A percentile compares a stretch with the other conserved stretches of the same genome.
These are phyloP conservation scores for Entomobrya multifasciata DNA, from an alignment of 2,888 invertebrate species.

Conservation along the genomic window DNA sequence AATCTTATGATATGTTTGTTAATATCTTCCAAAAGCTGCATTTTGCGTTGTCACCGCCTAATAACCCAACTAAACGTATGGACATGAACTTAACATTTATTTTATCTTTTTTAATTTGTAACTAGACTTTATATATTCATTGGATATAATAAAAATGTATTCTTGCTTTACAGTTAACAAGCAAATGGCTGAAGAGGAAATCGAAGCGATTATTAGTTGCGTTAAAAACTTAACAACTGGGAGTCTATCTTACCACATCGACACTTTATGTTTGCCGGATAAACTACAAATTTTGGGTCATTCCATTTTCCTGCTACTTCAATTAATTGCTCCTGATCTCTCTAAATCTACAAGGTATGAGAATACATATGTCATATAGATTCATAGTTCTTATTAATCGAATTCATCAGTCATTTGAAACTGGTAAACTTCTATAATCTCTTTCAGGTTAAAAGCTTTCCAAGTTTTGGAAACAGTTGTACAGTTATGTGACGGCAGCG, in stretches of 20 bases:
- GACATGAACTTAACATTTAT: neutral
- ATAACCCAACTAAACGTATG: constrained; percentile 56
- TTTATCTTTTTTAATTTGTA: too few relatives aligned
- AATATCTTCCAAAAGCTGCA: constrained; percentile 74
- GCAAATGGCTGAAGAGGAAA: constrained; percentile 65
- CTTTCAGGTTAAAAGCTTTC: constrained; percentile 62
- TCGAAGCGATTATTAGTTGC: constrained; percentile 37
- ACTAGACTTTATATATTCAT: too few relatives aligned
- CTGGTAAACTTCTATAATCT: too few relatives aligned
- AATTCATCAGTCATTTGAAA: too few relatives aligned
- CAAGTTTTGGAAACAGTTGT: constrained; percentile 61
- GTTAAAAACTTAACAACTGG: constrained; percentile 25
- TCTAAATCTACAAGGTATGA: constrained; percentile 65
- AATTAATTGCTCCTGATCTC: constrained; percentile 55
- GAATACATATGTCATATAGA: too few relatives aligned
- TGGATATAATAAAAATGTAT: too few relatives aligned
- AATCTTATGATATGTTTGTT: constrained; percentile 69
- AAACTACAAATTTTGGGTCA: constrained; percentile 71
- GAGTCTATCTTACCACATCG: constrained; percentile 57
- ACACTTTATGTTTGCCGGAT: constrained; percentile 58
- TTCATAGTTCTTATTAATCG: too few relatives aligned
- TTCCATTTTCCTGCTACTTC: constrained; percentile 73
- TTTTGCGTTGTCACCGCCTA: constrained; percentile 57
- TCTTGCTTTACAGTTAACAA: constrained; percentile 58
- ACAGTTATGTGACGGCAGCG: constrained; percentile 51